A percentile compares a stretch with the other conserved stretches of the same genome.
phyloP scores from a whole-genome alignment of 2,113 vertebrate species.

The Cygnus atratus region DNA sequence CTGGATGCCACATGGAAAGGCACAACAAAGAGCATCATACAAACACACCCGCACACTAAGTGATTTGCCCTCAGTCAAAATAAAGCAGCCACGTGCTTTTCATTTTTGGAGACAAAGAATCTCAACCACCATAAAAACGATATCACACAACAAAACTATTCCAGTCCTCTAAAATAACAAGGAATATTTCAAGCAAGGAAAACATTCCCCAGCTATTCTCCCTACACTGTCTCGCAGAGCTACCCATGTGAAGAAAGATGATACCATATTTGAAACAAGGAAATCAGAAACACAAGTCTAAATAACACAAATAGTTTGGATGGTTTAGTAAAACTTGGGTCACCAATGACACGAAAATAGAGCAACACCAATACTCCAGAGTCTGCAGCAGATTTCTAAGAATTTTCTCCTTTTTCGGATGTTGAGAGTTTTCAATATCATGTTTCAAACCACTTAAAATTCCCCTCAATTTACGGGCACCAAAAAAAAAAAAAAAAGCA shows the following conservation, averaged over 20 bases:
- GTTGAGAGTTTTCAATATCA: neutral
- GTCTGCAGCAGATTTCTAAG: neutral
- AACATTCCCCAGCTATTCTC: neutral
- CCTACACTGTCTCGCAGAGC: neutral
- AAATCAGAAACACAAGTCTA: neutral
- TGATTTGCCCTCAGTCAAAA: neutral
- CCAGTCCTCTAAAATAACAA: neutral
- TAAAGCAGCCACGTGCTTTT: fast-evolving
- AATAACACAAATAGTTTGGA: neutral
- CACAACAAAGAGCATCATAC: neutral
- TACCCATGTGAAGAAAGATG: fast-evolving
- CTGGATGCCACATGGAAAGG: fast-evolving
- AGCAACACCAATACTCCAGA: neutral
- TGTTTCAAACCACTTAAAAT: neutral
- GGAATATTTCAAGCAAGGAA: neutral
- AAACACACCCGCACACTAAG: neutral
- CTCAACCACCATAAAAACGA: neutral
- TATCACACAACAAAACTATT: neutral
- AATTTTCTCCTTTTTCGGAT: neutral
- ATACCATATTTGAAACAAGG: neutral
- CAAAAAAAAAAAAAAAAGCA: neutral
- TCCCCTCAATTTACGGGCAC: neutral
- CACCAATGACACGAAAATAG: neutral
- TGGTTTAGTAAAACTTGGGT: neutral
- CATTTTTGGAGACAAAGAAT: neutral